Evolutionary conservation across 2,797 vertebrate genomes (phyloP), one percentile per base, ranked within the genome.

Genomic region (Manis crassicaudata): DNA sequence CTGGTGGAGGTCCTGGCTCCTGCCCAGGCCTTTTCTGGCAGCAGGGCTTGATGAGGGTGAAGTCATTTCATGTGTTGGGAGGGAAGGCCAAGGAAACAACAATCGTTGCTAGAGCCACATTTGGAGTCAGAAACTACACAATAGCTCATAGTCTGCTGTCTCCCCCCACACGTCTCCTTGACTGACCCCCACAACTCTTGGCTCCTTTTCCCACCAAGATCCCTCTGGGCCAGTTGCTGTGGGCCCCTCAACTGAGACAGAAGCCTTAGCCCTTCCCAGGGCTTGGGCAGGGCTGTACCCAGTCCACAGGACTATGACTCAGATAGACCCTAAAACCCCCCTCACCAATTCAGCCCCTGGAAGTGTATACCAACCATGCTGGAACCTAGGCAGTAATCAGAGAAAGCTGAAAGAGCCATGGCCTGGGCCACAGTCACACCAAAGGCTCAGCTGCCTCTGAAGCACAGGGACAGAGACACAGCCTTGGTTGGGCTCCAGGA

Each of bases 21-120:
- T 10, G 17, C 21, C 93, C 81, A 95, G 73, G 52, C 68, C 56
- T 92, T 76, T 96, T 89, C 91, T 50, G 80, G 75, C 80, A 89
- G 79, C 54, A 10, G 6, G 35, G 7, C 96, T 96, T 54, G 86
- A 70, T 25, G 21, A 88, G 68, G 82, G 83, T 72, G 87, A 84
- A 77, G 50, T 82, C 85, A 60, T 11, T 94, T 89, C 60, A 94
- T 95, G 83, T 72, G 75, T 75, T 54, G 60, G 88, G 88, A 93
- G 68, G 18, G 21, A 86, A 65, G 73, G 54, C 75, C 29, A 72
- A 67, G 54, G 79, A 91, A 85, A 80, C 29, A 83, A 58, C 62
- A 68, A 37, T 4, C 3, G 18, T 58, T 94, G 40, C 81, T 50
- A 23, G 7, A 92, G 92, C 67, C 72, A 70, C 40, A 60, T 21